phyloP scores from a whole-genome alignment of 2,113 vertebrate genomes.

The Ageneiosus marmoratus region DNA sequence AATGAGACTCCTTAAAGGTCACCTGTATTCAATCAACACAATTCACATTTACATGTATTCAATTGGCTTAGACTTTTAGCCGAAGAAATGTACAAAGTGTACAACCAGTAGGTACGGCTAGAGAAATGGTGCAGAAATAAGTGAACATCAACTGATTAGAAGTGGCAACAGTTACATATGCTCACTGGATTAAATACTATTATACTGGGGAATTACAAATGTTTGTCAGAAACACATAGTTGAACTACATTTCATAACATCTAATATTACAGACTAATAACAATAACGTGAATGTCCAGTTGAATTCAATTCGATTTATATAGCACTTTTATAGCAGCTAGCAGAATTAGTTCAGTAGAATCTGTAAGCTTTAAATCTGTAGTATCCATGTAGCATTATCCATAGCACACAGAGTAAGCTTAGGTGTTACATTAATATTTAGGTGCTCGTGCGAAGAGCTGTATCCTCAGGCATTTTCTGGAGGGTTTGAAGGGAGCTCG shows the following conservation, averaged over 20 bases:
- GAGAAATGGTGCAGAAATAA: background rate
- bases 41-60: background rate
- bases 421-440: background rate
- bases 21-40: constrained; percentile 50
- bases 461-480: background rate
- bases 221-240: background rate
- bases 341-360: no score
- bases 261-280: background rate
- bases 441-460: background rate
- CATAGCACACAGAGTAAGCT: background rate
- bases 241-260: background rate
- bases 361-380: background rate
- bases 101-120: background rate
- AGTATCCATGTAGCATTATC: background rate
- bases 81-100: background rate
- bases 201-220: background rate
- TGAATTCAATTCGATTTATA: background rate
- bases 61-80: background rate
- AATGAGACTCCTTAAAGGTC: constrained; percentile 64
- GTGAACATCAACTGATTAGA: background rate
- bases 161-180: background rate
- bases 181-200: background rate
- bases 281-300: background rate
- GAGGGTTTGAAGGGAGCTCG: background rate
- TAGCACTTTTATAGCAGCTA: no score